phyloP scores from a whole-genome alignment of 2,888 invertebrate species.

The Norana najaformis region DNA sequence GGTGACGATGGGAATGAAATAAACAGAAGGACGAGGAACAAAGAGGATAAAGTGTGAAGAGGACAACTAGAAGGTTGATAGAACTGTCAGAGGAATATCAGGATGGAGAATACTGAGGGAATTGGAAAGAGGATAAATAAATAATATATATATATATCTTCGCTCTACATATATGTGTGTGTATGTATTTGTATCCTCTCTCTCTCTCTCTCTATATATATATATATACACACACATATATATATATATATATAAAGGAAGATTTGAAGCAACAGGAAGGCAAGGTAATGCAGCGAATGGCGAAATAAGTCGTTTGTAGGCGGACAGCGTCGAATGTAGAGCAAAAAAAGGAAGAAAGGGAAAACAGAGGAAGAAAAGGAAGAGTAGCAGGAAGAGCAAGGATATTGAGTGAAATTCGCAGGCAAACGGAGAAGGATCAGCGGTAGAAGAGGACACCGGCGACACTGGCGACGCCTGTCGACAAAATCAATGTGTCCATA shows the following conservation, averaged over 20 bases:
- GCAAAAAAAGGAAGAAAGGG: not conserved
- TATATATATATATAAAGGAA: not conserved
- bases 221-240: not conserved
- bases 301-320: not conserved
- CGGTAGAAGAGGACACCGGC: not conserved
- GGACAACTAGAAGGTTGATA: too few species aligned
- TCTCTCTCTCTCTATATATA: too few species aligned
- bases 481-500: not conserved
- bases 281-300: not conserved
- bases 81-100: too few species aligned
- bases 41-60: not conserved
- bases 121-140: too few species aligned
- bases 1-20: too few species aligned
- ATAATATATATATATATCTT: too few species aligned
- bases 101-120: too few species aligned
- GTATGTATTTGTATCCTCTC: too few species aligned
- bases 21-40: not conserved
- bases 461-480: not conserved
- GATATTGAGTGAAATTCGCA: too few species aligned
- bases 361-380: not conserved
- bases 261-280: not conserved
- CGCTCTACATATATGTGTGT: not conserved
- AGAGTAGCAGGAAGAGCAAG: too few species aligned
- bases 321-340: not conserved
- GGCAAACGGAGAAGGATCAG: not conserved